Evolutionary conservation across 2,113 vertebrate genomes (phyloP).

Genomic region (Suncus etruscus): DNA sequence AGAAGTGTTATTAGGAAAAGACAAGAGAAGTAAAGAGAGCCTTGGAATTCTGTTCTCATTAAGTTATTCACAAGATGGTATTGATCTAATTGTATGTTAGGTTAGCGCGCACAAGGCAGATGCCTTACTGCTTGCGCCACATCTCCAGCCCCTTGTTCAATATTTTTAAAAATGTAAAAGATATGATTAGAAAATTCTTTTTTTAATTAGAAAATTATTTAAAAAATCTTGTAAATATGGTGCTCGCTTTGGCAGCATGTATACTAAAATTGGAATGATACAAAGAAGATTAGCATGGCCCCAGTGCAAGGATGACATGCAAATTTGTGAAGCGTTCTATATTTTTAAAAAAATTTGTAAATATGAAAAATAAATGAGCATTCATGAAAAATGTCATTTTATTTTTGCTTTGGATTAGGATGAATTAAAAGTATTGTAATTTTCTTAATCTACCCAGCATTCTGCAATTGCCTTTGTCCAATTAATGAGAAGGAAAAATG

Average conservation of each 20-base stretch:
- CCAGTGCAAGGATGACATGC: too few species aligned
- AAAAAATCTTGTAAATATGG: too few species aligned
- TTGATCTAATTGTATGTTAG: not conserved
- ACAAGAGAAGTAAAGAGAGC: not conserved
- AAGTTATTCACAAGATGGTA: not conserved
- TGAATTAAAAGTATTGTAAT: slow-evolving; percentile 52
- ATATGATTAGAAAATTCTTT: not conserved
- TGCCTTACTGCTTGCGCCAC: too few species aligned
- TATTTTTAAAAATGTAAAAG: slow-evolving; percentile 44
- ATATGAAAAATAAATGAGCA: too few species aligned
- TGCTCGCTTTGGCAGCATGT: too few species aligned
- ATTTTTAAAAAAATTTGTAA: too few species aligned
- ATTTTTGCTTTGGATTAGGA: slow-evolving; percentile 59
- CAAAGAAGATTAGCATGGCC: too few species aligned
- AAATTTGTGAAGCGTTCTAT: too few species aligned
- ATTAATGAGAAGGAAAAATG: slow-evolving; percentile 60
- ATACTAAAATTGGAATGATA: too few species aligned
- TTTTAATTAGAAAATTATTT: too few species aligned
- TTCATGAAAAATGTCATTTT: not conserved
- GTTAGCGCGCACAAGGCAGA: slow-evolving; percentile 20
- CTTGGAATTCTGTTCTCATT: not conserved
- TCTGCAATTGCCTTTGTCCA: slow-evolving; percentile 60
- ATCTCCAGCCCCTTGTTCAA: too few species aligned
- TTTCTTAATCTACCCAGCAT: slow-evolving; percentile 41
- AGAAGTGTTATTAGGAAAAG: not conserved